These are phyloP conservation scores for Rhabdomys pumilio DNA, from an alignment of 2,797 vertebrate species.

Conservation along the genomic window DNA sequence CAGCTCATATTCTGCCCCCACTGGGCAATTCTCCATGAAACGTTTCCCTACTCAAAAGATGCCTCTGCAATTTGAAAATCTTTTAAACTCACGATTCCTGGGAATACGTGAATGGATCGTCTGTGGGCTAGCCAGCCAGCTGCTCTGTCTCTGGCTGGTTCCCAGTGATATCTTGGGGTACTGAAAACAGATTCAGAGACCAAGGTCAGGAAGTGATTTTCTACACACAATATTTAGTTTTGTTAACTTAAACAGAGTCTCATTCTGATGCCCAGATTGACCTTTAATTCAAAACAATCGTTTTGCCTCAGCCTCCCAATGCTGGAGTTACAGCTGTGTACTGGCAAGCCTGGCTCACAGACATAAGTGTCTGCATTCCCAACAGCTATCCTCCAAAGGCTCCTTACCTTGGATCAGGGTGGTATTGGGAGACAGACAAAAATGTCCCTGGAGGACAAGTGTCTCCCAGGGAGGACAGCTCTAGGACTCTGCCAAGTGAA, in stretches of 20 bases:
- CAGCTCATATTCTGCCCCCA: accelerated
- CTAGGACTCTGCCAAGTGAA: accelerated
- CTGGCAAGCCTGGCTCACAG: background rate
- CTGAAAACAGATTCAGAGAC: background rate
- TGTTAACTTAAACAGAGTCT: background rate
- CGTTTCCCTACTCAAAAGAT: accelerated
- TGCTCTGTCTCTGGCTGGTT: accelerated
- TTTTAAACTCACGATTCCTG: no score
- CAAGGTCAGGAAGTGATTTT: background rate
- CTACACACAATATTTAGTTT: background rate
- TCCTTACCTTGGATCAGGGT: background rate
- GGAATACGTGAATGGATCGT: accelerated
- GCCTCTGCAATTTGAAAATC: background rate
- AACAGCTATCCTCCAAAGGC: accelerated
- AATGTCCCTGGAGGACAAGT: accelerated
- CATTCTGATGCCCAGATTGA: background rate
- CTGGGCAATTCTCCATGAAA: accelerated
- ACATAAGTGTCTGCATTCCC: accelerated
- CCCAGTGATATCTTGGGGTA: accelerated
- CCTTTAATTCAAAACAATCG: background rate
- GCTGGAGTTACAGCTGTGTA: background rate
- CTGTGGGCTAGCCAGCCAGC: background rate
- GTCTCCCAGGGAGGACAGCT: accelerated
- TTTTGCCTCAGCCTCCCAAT: background rate
- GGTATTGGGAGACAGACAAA: accelerated